A percentile compares a stretch with the other conserved stretches of the same genome.
These are phyloP conservation scores for Watsonalla binaria DNA, from an alignment of 2,888 invertebrate species.

Conservation along the genomic window DNA sequence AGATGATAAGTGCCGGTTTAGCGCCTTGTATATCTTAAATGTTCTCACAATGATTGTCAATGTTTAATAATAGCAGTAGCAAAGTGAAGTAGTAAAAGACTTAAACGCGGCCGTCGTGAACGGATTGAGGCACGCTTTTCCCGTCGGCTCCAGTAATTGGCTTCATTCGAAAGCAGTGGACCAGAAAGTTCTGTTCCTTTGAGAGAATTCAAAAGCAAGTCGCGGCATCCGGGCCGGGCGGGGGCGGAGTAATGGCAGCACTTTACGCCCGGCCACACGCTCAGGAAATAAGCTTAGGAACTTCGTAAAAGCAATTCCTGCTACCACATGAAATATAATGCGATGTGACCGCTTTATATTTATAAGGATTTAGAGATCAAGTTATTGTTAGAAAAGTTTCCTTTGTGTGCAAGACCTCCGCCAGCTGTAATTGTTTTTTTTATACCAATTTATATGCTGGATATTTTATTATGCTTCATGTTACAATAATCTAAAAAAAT, in stretches of 20 bases:
- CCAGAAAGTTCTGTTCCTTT: conserved; percentile 67
- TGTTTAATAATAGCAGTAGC: not conserved
- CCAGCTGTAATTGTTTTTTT: not conserved
- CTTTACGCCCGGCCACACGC: conserved; percentile 71
- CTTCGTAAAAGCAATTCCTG: conserved; percentile 75
- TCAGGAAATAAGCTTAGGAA: conserved; percentile 78
- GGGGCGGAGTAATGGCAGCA: conserved; percentile 66
- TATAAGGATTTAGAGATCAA: conserved; percentile 70
- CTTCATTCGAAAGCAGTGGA: conserved; percentile 53
- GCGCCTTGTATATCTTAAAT: too few species aligned
- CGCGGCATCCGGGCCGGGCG: conserved; percentile 41
- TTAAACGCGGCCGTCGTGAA: conserved; percentile 13
- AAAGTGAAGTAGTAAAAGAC: conserved; percentile 15
- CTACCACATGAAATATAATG: conserved; percentile 75
- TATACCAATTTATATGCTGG: not conserved
- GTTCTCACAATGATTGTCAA: not conserved
- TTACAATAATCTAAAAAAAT: too few species aligned
- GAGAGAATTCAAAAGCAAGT: conserved; percentile 49
- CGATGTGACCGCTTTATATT: conserved; percentile 71
- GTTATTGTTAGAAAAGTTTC: conserved; percentile 40
- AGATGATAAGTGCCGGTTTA: too few species aligned
- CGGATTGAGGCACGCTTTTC: conserved; percentile 13
- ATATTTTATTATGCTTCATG: too few species aligned
- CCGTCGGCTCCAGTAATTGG: conserved; percentile 44
- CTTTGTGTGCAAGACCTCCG: conserved; percentile 26